Evolutionary conservation across 2,113 vertebrate genomes (phyloP).

Genomic region (Forbesichthys papilliferus): DNA sequence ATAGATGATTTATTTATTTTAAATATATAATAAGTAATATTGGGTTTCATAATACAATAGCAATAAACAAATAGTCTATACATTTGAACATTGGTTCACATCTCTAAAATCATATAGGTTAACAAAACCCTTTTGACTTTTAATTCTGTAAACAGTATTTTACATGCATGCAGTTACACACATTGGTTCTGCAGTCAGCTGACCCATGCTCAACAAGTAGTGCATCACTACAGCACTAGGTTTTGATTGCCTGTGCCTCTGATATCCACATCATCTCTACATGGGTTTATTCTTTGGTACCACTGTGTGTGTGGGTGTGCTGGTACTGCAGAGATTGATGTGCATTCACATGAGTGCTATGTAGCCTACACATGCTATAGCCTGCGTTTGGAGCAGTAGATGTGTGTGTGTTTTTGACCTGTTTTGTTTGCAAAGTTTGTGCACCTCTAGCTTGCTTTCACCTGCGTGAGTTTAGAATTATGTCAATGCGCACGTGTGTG

Average conservation of each 20-base stretch:
- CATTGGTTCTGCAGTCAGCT: constrained; percentile 5
- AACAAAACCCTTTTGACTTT: not conserved
- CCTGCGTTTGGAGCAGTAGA: not conserved
- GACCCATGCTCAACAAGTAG: constrained; percentile 15
- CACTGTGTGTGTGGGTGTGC: not conserved
- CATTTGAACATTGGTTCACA: too few species aligned
- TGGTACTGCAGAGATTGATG: too few species aligned
- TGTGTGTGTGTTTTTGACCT: constrained; percentile 4
- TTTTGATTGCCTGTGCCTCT: constrained; percentile 20
- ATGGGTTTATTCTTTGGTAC: constrained; percentile 1
- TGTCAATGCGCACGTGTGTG: constrained; percentile 5
- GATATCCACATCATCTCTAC: constrained; percentile 11
- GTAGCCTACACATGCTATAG: too few species aligned
- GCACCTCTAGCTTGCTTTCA: constrained; percentile 8
- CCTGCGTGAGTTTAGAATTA: not conserved
- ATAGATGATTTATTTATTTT: not conserved
- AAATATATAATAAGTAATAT: not conserved
- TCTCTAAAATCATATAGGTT: not conserved
- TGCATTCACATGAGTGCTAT: too few species aligned
- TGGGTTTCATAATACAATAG: not conserved
- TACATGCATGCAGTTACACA: not conserved
- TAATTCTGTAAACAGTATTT: too few species aligned
- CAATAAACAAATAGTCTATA: not conserved
- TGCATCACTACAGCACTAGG: constrained; percentile 15
- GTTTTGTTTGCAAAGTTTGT: not conserved